Percentiles rank a stretch among this genome's conserved stretches.
These are phyloP conservation scores for Neopelma chrysocephalum DNA, from an alignment of 2,797 vertebrate genomes.

Conservation along the genomic window DNA sequence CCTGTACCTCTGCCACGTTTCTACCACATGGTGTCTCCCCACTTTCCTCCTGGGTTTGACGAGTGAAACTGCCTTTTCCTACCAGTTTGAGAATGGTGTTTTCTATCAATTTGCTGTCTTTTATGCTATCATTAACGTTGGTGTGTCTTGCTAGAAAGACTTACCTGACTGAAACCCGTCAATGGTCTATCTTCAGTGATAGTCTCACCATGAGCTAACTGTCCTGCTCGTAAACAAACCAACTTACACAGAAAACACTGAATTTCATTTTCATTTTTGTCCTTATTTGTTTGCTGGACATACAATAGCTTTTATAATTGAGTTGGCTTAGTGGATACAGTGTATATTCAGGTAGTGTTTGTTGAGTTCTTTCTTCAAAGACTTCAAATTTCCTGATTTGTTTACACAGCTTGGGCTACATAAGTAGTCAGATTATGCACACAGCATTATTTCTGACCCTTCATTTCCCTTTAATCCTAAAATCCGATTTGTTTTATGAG, in stretches of 20 bases:
- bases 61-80: not conserved
- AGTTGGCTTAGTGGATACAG: not conserved
- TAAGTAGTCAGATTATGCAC: not conserved
- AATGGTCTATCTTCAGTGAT: not conserved
- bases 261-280: not conserved
- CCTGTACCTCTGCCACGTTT: not conserved
- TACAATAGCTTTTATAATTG: not conserved
- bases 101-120: not conserved
- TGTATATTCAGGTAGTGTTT: not conserved
- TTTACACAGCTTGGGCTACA: constrained; percentile 22
- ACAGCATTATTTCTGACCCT: not conserved
- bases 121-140: accelerated
- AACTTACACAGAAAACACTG: not conserved
- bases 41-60: not conserved
- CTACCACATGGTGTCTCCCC: accelerated
- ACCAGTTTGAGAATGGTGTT: not conserved
- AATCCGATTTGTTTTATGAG: not conserved
- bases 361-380: not conserved
- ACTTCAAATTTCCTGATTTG: not conserved
- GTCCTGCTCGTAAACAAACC: accelerated
- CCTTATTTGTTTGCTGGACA: not conserved
- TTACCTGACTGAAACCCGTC: not conserved
- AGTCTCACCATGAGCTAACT: not conserved
- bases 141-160: not conserved
- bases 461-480: constrained; percentile 20